phyloP scores from a whole-genome alignment of 2,797 vertebrate genomes.

The Denticeps clupeoides region DNA sequence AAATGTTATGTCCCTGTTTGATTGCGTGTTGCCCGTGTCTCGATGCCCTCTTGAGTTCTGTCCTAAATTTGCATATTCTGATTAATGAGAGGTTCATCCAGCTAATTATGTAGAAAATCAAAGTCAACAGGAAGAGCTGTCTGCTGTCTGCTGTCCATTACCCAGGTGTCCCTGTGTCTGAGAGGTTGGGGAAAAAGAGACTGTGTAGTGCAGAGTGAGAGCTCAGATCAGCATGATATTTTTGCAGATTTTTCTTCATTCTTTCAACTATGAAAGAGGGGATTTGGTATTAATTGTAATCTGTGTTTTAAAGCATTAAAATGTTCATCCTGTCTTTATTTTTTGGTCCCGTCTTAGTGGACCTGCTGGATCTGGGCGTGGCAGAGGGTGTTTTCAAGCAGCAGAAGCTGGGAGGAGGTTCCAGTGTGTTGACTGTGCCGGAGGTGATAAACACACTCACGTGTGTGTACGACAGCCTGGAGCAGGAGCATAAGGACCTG shows the following conservation, averaged over 20 bases:
- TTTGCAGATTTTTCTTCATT: slow-evolving; percentile 7
- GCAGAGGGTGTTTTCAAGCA: slow-evolving; percentile 85
- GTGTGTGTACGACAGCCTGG: slow-evolving; percentile 81
- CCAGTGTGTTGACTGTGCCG: slow-evolving; percentile 65
- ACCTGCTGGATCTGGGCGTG: slow-evolving; percentile 78
- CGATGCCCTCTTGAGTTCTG: background rate
- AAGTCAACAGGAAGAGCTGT: background rate
- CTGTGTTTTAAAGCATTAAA: too few relatives aligned
- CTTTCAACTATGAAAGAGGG: too few relatives aligned
- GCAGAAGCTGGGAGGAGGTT: slow-evolving; percentile 71
- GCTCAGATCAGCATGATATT: too few relatives aligned
- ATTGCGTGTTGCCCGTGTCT: background rate
- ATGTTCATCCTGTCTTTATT: background rate
- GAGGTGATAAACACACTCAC: slow-evolving; percentile 90
- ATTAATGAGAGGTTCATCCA: background rate
- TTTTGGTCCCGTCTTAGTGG: slow-evolving; percentile 67
- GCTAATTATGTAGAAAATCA: background rate
- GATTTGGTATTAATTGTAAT: too few relatives aligned
- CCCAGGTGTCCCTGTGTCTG: background rate
- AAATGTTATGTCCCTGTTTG: background rate
- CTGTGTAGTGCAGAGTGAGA: too few relatives aligned
- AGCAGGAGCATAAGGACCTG: slow-evolving; percentile 85
- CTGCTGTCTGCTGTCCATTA: background rate
- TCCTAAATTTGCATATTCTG: background rate
- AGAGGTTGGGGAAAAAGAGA: background rate